Evolutionary conservation across 2,797 vertebrate genomes (phyloP).

Genomic region (Sebastes minor): DNA sequence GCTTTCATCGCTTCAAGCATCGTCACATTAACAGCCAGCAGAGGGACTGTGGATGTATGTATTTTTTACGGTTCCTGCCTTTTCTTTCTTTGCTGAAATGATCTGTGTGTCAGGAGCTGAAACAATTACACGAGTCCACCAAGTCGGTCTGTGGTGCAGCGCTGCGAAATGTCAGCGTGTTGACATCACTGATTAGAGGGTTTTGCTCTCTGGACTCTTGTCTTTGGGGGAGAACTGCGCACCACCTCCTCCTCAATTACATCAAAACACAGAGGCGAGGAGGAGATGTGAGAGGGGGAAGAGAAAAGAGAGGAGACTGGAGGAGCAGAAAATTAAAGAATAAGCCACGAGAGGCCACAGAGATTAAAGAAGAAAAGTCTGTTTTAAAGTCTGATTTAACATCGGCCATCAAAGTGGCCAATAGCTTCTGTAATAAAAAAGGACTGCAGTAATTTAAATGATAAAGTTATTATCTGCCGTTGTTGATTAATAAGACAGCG

Average conservation of each 20-base stretch:
- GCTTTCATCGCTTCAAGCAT: background rate
- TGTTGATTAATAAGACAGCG: constrained; percentile 1
- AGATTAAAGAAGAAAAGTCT: constrained; percentile 32
- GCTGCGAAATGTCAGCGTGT: constrained; percentile 47
- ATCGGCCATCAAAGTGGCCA: constrained; percentile 14
- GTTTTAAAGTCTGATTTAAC: constrained; percentile 57
- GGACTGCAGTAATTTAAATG: constrained; percentile 1
- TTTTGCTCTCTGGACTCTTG: constrained; percentile 54
- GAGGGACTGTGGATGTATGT: background rate
- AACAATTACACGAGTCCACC: constrained; percentile 22
- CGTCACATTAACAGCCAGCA: constrained; percentile 6
- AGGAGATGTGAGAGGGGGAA: background rate
- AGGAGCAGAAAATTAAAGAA: constrained; percentile 67
- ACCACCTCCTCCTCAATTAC: constrained; percentile 59
- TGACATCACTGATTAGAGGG: constrained; percentile 67
- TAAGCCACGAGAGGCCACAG: constrained; percentile 42
- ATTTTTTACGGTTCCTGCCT: background rate
- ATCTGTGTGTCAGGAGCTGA: constrained; percentile 27
- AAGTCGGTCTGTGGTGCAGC: constrained; percentile 9
- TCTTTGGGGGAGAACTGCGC: constrained; percentile 17
- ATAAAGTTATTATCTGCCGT: background rate
- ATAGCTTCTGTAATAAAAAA: constrained; percentile 34
- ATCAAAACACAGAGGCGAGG: constrained; percentile 49
- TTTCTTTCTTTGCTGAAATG: constrained; percentile 12
- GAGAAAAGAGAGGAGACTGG: constrained; percentile 18